These are phyloP conservation scores for Dimorphilus gyrociliatus DNA, from an alignment of 2,888 invertebrate genomes.

Conservation along the genomic window DNA sequence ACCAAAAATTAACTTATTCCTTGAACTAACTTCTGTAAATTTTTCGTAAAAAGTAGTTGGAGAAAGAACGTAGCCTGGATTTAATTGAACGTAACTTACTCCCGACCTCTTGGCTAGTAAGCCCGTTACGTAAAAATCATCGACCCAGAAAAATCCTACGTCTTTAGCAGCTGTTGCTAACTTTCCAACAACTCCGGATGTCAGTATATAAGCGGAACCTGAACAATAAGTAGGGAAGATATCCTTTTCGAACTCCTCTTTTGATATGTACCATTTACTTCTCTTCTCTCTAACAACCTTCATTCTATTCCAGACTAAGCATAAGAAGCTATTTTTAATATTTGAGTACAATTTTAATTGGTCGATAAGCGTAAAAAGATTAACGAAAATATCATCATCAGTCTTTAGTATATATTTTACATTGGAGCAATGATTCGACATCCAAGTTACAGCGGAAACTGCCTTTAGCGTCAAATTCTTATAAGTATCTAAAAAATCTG, in stretches of 20 bases:
- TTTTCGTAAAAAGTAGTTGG: conserved; percentile 18
- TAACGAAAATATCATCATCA: conserved; percentile 40
- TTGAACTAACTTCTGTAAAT: conserved; percentile 17
- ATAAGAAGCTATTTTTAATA: conserved; percentile 17
- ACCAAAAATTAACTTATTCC: conserved; percentile 21
- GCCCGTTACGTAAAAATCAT: conserved; percentile 72
- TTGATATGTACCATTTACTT: conserved; percentile 39
- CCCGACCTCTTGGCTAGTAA: conserved; percentile 42
- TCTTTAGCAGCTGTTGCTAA: conserved; percentile 47
- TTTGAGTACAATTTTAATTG: conserved; percentile 5
- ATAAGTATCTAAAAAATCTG: conserved; percentile 37
- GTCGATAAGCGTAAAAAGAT: conserved; percentile 36
- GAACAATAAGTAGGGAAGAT: conserved; percentile 39
- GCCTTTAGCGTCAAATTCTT: conserved; percentile 40
- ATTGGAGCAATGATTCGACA: conserved; percentile 26
- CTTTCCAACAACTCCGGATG: conserved; percentile 46
- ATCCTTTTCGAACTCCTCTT: conserved; percentile 31
- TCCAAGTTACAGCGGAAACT: conserved; percentile 38
- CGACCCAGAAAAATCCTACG: conserved; percentile 71
- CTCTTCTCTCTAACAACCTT: conserved; percentile 33
- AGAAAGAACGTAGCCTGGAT: conserved; percentile 24
- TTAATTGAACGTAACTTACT: conserved; percentile 19
- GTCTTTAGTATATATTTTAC: conserved; percentile 35
- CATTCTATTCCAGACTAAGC: conserved; percentile 34
- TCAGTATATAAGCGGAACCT: conserved; percentile 44